Base-by-base conservation (phyloP, 2,888 invertebrate species). In the Drosophila mettleri region DNA sequence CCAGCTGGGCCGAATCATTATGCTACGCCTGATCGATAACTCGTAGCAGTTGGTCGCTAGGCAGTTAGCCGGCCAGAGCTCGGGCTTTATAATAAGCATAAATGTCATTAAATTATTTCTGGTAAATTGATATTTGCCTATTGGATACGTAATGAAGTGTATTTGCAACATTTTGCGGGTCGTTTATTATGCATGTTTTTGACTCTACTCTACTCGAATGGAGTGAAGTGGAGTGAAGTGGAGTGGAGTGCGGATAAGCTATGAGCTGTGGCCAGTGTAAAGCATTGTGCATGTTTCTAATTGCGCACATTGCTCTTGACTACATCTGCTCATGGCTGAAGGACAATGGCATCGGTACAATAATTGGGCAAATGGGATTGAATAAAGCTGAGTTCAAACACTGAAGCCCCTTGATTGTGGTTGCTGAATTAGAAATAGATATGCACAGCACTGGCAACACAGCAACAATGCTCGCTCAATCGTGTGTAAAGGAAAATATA, bases 91-190 rank as follows among this genome's bases (percentile, higher is more conserved):
- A 78, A 78, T 69, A 74, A 63, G 71, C 68, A 71, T 51, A 58
- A 71, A 71, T 80, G 66, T 58, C 63, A 78, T 76, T 78, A 61
- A 80, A 70, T 78, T 70, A 83, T 78, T 66, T 64, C 61, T 70
- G 58, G 41, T 70, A 74, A 78, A 70, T 78, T 62, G 74, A 70
- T 78, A 73, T 80, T 67, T 78, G 58, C 52, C 49, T n/a, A 52
- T 55, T 75, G 51, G 69, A 67, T 69, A 77, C 64, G 70, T 54
- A 84, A 80, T 84, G 74, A 71, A 74, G 63, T 71, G 57, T 60
- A 41, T 49, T 65, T 61, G 49, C 65, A 70, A 58, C 49, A 57
- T 60, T 69, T 54, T 38, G 52, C 43, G 53, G 33, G 34, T 53
- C 65, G 51, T 60, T 60, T 69, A 51, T 57, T 60, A 27, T 38